Evolutionary conservation across 2,888 invertebrate genomes (phyloP), one percentile per base, ranked within the genome.

Genomic region (Spisula subtruncata): DNA sequence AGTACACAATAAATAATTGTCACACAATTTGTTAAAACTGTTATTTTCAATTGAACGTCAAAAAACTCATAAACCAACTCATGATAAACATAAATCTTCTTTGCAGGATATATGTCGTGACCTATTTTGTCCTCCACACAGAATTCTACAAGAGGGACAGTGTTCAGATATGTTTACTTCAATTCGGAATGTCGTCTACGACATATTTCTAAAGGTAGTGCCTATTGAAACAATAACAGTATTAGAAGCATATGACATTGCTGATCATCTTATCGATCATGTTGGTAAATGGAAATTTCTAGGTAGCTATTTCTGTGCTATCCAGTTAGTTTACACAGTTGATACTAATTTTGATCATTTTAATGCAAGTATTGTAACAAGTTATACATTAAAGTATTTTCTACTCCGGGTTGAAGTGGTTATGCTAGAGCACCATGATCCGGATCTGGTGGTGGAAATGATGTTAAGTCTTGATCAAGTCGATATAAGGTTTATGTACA

Each of bases 81-180:
- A 41, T 41, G 8, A 41, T 41, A 41, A 41, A 41, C 4, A 5
- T 41, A 41, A 41, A 41, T 41, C 41, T 41, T 8, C 8, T 41
- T 66, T 66, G 1, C 60, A 66, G 60, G 60, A 66, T 66, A 66
- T n/a, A 4, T 66, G 60, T 66, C 60, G n/a, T 25, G 60, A 66
- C 25, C 25, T 66, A 25, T 25, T n/a, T n/a, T 66, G 60, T 66
- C 5, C 60, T 66, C 60, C 60, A 4, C 41, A 41, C 8, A 41
- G 8, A 41, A 41, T 5, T 2, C 8, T 2, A 8, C 41, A 41
- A 41, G 41, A 66, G 5, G 60, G n/a, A 12, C 2, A 66, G 10
- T 66, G 60, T 66, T 66, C 60, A 66, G 25, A 66, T 25, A 25
- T 66, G 25, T 66, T n/a, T 25, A 25, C 60, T 25, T 25, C 10